phyloP scores from a whole-genome alignment of 2,113 vertebrate species.

The Illadopsis cleaveri region DNA sequence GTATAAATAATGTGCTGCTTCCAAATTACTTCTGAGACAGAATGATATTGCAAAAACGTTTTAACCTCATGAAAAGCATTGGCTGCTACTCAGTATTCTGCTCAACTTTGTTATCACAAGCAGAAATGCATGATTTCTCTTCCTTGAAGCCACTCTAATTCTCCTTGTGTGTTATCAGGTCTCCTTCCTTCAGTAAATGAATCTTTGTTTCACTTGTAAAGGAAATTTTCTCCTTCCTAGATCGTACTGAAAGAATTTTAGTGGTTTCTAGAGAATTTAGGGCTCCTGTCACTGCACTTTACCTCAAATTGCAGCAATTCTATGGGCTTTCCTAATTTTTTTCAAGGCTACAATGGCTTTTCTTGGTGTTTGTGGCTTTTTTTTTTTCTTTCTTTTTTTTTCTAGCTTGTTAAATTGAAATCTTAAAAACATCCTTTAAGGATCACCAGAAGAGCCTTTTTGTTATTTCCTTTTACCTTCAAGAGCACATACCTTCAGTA shows the following conservation, averaged over 20 bases:
- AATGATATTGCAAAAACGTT: not conserved
- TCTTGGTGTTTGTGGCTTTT: not conserved
- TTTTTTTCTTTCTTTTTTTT: not conserved
- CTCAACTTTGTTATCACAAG: not conserved
- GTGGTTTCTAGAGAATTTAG: not conserved
- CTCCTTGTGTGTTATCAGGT: not conserved
- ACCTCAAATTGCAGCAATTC: not conserved
- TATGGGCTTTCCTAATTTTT: not conserved
- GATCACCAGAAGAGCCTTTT: not conserved
- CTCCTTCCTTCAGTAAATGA: slow-evolving; percentile 13
- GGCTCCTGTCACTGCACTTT: not conserved
- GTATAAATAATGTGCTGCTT: not conserved
- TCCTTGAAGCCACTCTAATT: not conserved
- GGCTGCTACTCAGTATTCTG: not conserved
- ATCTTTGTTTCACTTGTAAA: not conserved
- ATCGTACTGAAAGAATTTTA: not conserved
- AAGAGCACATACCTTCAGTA: not conserved
- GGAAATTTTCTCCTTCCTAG: not conserved
- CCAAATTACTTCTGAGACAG: not conserved
- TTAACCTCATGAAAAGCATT: not conserved
- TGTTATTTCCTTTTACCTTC: not conserved
- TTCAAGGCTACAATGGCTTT: not conserved
- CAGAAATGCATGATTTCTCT: not conserved
- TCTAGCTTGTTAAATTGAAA: not conserved
- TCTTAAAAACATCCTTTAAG: not conserved